Evolutionary conservation across 2,113 vertebrate genomes (phyloP).

Genomic region (Steatornis caripensis): DNA sequence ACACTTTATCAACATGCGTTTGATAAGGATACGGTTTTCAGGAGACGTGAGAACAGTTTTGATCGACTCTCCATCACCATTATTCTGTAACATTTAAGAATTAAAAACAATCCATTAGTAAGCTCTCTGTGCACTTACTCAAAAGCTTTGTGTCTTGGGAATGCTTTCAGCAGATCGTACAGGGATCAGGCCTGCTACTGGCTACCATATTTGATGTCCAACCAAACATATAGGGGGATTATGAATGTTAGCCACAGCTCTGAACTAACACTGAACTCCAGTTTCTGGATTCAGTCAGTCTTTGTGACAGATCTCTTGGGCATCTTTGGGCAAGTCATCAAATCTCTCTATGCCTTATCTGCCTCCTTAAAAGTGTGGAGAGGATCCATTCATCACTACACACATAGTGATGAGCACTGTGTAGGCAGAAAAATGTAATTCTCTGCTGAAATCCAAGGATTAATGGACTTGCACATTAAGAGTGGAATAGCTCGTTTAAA

Average conservation of each 20-base stretch:
- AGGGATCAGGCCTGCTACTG: not conserved
- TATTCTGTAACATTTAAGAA: conserved; percentile 66
- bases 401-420: not conserved
- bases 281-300: not conserved
- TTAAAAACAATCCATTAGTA: conserved; percentile 34
- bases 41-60: conserved; percentile 83
- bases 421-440: not conserved
- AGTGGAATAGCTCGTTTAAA: not conserved
- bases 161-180: not conserved
- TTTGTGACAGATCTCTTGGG: not conserved
- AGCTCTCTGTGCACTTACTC: not conserved
- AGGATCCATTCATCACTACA: not conserved
- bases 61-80: conserved; percentile 78
- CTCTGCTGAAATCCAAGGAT: not conserved
- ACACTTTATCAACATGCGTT: conserved; percentile 97
- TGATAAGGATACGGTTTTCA: conserved; percentile 93
- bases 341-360: not conserved
- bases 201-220: not conserved
- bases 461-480: not conserved
- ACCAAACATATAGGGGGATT: not conserved
- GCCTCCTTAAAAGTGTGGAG: not conserved
- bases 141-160: not conserved
- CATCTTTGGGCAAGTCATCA: not conserved
- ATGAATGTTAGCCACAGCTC: not conserved
- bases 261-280: not conserved